Percentiles rank a stretch among this genome's conserved stretches.
Conservation (phyloP, 2,888 invertebrate species). For the Brenthis hecate region DNA sequence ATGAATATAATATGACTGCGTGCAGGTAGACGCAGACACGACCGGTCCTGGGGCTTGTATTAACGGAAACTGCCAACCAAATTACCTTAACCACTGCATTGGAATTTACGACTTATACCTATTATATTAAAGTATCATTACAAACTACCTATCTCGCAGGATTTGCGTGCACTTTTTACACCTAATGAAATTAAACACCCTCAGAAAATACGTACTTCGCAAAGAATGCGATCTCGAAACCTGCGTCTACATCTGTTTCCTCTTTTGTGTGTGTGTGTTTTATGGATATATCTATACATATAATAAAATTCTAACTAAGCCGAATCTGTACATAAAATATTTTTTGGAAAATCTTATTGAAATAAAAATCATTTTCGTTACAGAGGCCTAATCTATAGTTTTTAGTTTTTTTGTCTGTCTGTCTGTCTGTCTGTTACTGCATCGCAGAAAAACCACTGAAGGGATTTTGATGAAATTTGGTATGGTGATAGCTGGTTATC, state of each 20-base stretch:
- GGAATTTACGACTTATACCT: conserved; percentile 45
- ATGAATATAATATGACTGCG: conserved; percentile 48
- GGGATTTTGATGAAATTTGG: too few species aligned
- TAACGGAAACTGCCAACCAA: conserved; percentile 66
- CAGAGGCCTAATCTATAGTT: too few species aligned
- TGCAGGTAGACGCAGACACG: conserved; percentile 66
- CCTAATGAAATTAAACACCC: conserved; percentile 57
- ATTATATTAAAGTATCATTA: conserved; percentile 28
- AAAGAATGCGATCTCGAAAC: conserved; percentile 21
- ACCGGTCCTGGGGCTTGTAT: conserved; percentile 59
- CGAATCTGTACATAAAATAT: too few species aligned
- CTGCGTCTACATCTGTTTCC: conserved; percentile 22
- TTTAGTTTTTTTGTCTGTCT: too few species aligned
- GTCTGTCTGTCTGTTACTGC: too few species aligned
- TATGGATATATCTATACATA: neutral
- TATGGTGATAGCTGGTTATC: too few species aligned
- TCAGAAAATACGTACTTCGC: conserved; percentile 45
- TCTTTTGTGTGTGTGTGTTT: conserved; percentile 7
- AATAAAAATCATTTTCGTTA: too few species aligned
- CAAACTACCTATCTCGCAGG: conserved; percentile 29
- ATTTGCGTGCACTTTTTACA: conserved; percentile 53
- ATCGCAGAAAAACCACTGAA: too few species aligned
- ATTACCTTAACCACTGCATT: conserved; percentile 50
- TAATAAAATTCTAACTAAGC: too few species aligned
- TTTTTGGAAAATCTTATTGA: too few species aligned